phyloP scores from a whole-genome alignment of 1,140 invertebrate species.

The Sarcophaga bullata region DNA sequence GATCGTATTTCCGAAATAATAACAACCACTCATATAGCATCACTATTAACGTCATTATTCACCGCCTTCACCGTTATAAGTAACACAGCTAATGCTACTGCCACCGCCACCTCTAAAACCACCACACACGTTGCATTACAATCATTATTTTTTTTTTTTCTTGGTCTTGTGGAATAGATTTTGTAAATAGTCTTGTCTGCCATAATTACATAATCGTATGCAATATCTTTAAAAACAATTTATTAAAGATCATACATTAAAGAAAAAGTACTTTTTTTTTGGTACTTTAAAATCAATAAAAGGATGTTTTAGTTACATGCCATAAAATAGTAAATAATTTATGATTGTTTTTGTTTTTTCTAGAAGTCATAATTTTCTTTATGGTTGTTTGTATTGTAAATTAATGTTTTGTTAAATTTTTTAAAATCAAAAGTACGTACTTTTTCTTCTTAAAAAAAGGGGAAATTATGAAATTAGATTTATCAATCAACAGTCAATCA shows the following conservation, averaged over 20 bases:
- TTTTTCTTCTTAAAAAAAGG: too few relatives aligned
- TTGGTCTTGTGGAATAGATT: neutral
- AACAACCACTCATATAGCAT: neutral
- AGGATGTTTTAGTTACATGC: neutral
- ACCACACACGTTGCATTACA: slow-evolving; percentile 23
- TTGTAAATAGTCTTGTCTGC: slow-evolving; percentile 5
- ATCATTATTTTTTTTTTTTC: neutral
- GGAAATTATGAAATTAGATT: too few relatives aligned
- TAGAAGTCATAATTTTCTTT: too few relatives aligned
- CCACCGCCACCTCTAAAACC: neutral
- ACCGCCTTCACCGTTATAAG: neutral
- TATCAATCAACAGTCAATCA: too few relatives aligned
- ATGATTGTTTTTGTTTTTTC: too few relatives aligned
- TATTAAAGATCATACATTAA: neutral
- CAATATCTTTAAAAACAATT: slow-evolving; percentile 2
- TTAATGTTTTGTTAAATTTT: too few relatives aligned
- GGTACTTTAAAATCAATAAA: too few relatives aligned
- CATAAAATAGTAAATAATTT: neutral
- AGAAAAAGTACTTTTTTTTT: neutral
- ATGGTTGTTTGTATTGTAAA: too few relatives aligned
- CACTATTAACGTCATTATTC: neutral
- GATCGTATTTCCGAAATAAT: neutral
- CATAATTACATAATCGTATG: slow-evolving; percentile 12
- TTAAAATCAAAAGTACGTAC: too few relatives aligned
- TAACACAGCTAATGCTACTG: too few relatives aligned